Base-by-base conservation (phyloP, 2,797 vertebrate species). In the Arrhamphus sclerolepis region DNA sequence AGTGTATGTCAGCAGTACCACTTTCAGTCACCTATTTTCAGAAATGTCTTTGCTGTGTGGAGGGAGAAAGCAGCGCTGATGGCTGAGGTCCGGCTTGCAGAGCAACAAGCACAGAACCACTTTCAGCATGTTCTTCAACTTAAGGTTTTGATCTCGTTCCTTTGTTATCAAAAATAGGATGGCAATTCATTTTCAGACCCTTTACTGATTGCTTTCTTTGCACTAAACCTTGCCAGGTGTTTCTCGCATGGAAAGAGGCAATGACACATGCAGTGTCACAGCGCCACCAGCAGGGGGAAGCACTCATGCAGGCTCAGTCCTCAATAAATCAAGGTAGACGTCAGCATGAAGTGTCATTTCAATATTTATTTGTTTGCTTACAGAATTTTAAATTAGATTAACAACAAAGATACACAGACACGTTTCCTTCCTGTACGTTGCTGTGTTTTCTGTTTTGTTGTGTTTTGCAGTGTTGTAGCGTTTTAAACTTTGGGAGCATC, bases 231-330 rank as follows among this genome's bases (percentile, higher is more conserved):
- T 14, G 41, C 1, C 51, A 94, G 93, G 82, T 86, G 60, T 76
- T 96, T 69, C 48, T 81, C 9, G 87, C 68, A 39, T 98, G 97
- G 97, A 91, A 71, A 76, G 75, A 82, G 16, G 24, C 56, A 7
- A 80, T 90, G 0, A 72, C 46, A 0, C 4, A 62, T 51, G 87
- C 62, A 50, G 70, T 82, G 0, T 77, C 71, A 58, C 71, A 52
- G 55, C 86, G 49, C 26, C 84, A 82, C 70, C 91, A 94, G 79
- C 90, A 93, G 80, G 69, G 49, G 29, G 81, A 77, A 54, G 76
- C 87, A 59, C 41, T 95, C 48, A 44, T 42, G 66, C 79, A 81
- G 42, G 93, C 88, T 62, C 90, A 65, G 62, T 75, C 65, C 61
- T 81, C 58, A 40, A 44, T 94, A 66, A 86, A 87, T 28, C 77